A percentile compares a stretch with the other conserved stretches of the same genome.
phyloP scores from a whole-genome alignment of 2,113 vertebrate genomes.

The Rhodinocichla rosea region DNA sequence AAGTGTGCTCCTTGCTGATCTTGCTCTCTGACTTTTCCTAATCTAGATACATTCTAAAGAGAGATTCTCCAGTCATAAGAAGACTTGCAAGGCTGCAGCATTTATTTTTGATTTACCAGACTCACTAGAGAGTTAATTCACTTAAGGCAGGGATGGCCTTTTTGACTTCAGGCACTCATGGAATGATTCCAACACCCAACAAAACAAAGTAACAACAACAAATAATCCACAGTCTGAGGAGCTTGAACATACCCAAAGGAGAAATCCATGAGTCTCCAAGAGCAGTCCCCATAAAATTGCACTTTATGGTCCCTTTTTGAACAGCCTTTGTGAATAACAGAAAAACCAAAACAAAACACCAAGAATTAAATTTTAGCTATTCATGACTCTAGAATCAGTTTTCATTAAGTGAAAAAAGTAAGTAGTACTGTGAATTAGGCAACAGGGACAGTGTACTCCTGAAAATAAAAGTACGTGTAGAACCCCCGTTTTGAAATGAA shows the following conservation, averaged over 20 bases:
- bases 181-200: background rate
- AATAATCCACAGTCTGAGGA: background rate
- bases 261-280: constrained; percentile 98
- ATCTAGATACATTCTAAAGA: background rate
- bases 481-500: background rate
- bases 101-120: background rate
- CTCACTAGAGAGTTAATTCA: background rate
- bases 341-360: background rate
- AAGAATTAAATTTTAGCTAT: background rate
- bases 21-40: background rate
- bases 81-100: background rate
- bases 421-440: background rate
- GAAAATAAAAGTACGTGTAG: background rate
- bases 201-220: background rate
- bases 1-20: background rate
- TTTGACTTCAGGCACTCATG: background rate
- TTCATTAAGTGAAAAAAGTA: background rate
- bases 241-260: constrained; percentile 81
- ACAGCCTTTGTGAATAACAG: constrained; percentile 72
- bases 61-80: background rate
- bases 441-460: background rate
- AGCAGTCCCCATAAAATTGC: constrained; percentile 89
- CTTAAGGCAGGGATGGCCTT: background rate
- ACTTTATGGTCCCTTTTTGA: constrained; percentile 78
- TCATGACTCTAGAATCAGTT: background rate